Conservation (phyloP, 2,888 invertebrate species). For the Latrodectus elegans region DNA sequence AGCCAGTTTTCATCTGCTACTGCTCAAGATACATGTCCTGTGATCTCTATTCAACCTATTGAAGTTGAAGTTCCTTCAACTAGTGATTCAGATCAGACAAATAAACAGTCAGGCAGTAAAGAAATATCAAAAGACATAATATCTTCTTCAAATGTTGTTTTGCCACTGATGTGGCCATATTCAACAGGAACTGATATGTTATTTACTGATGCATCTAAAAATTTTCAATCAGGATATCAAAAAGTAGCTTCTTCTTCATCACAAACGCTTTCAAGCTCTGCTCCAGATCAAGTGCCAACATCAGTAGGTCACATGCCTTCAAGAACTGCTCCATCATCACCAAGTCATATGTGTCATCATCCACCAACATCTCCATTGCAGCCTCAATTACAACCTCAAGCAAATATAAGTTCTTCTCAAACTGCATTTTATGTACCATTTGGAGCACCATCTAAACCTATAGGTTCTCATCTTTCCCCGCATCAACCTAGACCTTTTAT, state of each 20-base stretch:
- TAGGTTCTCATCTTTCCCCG: constrained; percentile 70
- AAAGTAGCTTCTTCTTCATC: constrained; percentile 47
- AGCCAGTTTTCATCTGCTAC: constrained; percentile 47
- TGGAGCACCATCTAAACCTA: constrained; percentile 71
- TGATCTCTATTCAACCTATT: constrained; percentile 54
- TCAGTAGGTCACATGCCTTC: constrained; percentile 45
- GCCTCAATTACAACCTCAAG: constrained; percentile 61
- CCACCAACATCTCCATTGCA: constrained; percentile 62
- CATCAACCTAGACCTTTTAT: constrained; percentile 54
- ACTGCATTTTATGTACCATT: constrained; percentile 66
- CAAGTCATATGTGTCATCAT: constrained; percentile 60
- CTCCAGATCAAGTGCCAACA: constrained; percentile 60
- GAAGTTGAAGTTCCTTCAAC: constrained; percentile 46
- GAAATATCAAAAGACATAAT: constrained; percentile 57
- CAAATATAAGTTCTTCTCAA: constrained; percentile 59
- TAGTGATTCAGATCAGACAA: constrained; percentile 17
- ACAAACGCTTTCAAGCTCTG: constrained; percentile 46
- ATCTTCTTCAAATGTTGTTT: constrained; percentile 33
- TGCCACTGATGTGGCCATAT: constrained; percentile 86
- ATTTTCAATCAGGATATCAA: constrained; percentile 79
- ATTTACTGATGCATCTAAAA: constrained; percentile 91
- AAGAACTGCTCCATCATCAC: constrained; percentile 51
- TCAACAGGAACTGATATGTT: constrained; percentile 80
- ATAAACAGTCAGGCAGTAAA: constrained; percentile 43
- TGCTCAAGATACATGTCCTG: constrained; percentile 63